Evolutionary conservation across 2,888 invertebrate genomes (phyloP).

Genomic region (Temnothorax rugatulus): DNA sequence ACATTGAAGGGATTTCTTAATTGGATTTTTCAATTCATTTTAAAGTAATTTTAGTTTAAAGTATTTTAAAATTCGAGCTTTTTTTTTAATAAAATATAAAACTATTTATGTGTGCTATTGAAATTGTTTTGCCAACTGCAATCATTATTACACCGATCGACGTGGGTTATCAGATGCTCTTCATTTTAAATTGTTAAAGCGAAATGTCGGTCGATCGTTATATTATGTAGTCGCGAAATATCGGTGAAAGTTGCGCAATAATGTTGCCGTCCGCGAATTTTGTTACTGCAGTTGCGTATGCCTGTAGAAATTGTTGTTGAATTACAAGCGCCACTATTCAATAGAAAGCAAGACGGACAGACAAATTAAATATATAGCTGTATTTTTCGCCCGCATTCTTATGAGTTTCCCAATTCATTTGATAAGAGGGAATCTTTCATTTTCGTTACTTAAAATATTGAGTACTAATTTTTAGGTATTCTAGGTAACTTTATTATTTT

Average conservation of each 20-base stretch:
- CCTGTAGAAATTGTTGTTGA: neutral
- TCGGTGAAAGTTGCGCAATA: constrained; percentile 21
- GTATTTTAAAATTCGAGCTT: too few relatives aligned
- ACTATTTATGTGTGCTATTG: neutral
- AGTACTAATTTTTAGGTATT: neutral
- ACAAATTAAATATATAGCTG: neutral
- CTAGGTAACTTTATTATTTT: neutral
- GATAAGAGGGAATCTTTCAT: neutral
- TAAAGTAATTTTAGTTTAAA: neutral
- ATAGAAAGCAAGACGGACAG: neutral
- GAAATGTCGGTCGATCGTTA: neutral
- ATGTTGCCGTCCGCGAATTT: neutral
- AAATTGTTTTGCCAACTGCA: neutral
- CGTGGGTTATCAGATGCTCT: neutral
- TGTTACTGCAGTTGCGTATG: neutral
- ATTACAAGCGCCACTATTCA: neutral
- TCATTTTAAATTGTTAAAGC: constrained; percentile 26
- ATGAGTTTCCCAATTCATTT: neutral
- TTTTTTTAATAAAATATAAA: neutral
- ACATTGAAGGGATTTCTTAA: neutral
- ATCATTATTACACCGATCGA: neutral
- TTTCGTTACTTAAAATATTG: neutral
- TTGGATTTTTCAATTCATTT: neutral
- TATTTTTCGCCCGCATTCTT: neutral
- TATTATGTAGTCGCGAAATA: constrained; percentile 2